A percentile compares a stretch with the other conserved stretches of the same genome.
Evolutionary conservation across 2,797 vertebrate species (phyloP).

Genomic region (Anisognathus igniventris): DNA sequence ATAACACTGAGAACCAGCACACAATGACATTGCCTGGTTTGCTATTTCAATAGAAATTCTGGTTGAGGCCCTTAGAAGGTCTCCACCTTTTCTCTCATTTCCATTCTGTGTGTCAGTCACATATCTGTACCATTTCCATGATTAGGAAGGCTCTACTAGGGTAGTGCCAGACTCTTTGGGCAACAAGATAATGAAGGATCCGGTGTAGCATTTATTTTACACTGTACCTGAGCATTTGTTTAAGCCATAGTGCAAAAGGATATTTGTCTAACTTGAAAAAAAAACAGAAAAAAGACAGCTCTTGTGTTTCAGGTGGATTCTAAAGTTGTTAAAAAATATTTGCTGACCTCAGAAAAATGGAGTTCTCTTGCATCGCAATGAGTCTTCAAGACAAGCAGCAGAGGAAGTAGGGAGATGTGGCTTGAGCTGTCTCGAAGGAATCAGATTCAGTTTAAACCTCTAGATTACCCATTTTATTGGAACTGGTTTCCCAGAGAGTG

Average conservation of each 20-base stretch:
- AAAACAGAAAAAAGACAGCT: not conserved
- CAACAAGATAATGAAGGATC: not conserved
- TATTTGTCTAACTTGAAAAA: not conserved
- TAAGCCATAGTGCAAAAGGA: not conserved
- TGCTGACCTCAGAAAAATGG: not conserved
- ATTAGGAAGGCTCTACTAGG: not conserved
- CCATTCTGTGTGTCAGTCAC: not conserved
- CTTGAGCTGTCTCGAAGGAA: accelerated
- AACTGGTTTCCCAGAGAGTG: not conserved
- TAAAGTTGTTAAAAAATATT: not conserved
- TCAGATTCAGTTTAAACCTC: not conserved
- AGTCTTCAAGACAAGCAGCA: not conserved
- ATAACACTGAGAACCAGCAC: not conserved
- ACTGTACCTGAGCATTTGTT: not conserved
- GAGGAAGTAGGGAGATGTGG: not conserved
- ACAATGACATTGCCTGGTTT: not conserved
- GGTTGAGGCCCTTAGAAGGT: not conserved
- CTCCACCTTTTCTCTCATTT: not conserved
- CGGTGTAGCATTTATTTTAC: not conserved
- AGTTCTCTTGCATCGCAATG: not conserved
- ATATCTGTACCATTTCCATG: not conserved
- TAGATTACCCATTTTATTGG: not conserved
- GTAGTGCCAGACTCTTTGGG: not conserved
- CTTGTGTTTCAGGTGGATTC: not conserved
- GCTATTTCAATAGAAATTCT: not conserved